phyloP scores from a whole-genome alignment of 2,888 invertebrate genomes.

The Phymatocera aterrima region DNA sequence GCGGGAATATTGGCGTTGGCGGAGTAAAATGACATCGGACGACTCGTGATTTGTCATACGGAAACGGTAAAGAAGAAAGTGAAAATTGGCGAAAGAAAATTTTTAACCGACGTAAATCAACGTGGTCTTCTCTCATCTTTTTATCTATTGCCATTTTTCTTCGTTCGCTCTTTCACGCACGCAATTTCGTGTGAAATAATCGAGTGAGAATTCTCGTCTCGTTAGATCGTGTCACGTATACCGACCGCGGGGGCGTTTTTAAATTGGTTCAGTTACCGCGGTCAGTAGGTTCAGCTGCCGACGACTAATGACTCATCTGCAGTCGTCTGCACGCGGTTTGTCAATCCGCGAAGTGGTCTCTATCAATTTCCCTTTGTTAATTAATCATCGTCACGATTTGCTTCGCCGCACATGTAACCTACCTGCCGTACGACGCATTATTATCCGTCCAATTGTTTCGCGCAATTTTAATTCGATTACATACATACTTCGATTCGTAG shows the following conservation, averaged over 20 bases:
- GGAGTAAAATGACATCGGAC: no score
- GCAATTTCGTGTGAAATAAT: neutral
- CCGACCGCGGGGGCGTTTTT: no score
- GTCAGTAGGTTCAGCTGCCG: neutral
- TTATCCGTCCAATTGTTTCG: neutral
- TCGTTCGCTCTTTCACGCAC: no score
- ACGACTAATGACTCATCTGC: slow-evolving; percentile 31
- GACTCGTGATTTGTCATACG: no score
- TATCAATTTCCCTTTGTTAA: slow-evolving; percentile 35
- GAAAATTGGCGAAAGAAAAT: no score
- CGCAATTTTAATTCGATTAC: slow-evolving; percentile 12
- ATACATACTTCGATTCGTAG: no score
- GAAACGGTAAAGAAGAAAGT: no score
- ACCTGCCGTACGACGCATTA: neutral
- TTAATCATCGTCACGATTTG: slow-evolving; percentile 33
- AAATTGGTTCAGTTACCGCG: no score
- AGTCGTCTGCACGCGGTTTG: slow-evolving; percentile 16
- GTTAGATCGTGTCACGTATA: neutral
- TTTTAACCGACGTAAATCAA: no score
- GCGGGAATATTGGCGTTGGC: no score
- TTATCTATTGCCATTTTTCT: no score
- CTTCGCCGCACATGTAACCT: neutral
- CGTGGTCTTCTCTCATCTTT: no score
- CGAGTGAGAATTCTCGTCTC: neutral
- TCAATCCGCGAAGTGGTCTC: slow-evolving; percentile 37